phyloP scores from a whole-genome alignment of 2,113 vertebrate genomes.

The Beaufortia kweichowensis region DNA sequence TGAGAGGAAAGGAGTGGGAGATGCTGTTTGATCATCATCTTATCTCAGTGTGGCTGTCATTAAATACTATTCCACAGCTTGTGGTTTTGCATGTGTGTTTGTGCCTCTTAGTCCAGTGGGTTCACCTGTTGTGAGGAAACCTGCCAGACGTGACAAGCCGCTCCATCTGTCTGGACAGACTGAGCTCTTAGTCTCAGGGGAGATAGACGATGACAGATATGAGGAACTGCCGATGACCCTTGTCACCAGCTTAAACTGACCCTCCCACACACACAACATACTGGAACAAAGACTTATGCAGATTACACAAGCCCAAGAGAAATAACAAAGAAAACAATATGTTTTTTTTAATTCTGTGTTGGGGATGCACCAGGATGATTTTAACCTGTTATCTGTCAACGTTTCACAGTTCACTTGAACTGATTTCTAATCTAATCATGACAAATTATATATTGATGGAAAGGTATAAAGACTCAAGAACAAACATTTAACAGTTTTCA shows the following conservation, averaged over 20 bases:
- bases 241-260: conserved; percentile 51
- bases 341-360: background rate
- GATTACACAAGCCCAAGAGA: conserved; percentile 14
- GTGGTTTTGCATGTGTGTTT: no score
- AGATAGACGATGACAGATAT: conserved; percentile 51
- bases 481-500: no score
- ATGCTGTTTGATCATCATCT: no score
- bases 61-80: no score
- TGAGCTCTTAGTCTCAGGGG: conserved; percentile 40
- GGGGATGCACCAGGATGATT: background rate
- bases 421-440: no score
- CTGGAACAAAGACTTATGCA: background rate
- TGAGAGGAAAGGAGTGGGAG: no score
- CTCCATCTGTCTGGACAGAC: conserved; percentile 69
- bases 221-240: conserved; percentile 44
- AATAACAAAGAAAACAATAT: background rate
- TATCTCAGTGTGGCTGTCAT: no score
- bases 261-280: conserved; percentile 32
- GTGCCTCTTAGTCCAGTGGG: conserved; percentile 42
- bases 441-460: no score
- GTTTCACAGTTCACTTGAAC: no score
- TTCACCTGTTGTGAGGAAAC: conserved; percentile 61
- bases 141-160: conserved; percentile 68
- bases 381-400: no score
- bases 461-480: no score